Base-by-base conservation (phyloP, 2,797 vertebrate species). In the Anguilla obscura region DNA sequence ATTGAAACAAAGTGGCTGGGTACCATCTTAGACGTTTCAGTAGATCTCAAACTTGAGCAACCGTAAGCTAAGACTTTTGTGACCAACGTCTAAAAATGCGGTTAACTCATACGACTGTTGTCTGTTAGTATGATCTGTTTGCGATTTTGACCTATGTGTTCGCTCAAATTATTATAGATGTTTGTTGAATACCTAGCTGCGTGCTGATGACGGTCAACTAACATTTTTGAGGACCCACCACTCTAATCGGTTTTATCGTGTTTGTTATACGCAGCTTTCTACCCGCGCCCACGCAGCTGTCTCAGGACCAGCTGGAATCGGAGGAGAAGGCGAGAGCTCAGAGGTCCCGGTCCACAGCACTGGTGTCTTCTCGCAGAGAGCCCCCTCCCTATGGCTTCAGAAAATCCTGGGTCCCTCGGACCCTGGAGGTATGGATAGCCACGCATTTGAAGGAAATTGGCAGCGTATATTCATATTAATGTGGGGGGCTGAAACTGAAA, bases 251-350 rank as follows among this genome's bases (percentile, higher is more conserved):
- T 1, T 21, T 18, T 36, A 2, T 45, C 2, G 52, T 74, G 12
- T 40, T 45, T 85, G 74, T 91, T 84, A 84, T 89, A 3, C 90
- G 16, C 87, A 99, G 99, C 93, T 98, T 99, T 95, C 94, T 99
- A 91, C 99, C 98, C 87, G 96, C 97, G 89, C 98, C 98, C 76
- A 99, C 97, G 36, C 99, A 99, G 95, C 95, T 99, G 86, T 99
- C 99, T 58, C 98, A 99, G 93, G 98, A 99, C 94, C 98, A 99
- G 94, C 94, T 99, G 82, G 98, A 99, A 92, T 96, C 97, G 36
- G 99, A 99, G 91, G 98, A 99, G 93, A 96, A 94, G 88, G 91
- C 96, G 63, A 95, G 97, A 91, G 96, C 97, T 24, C 97, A 98
- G 92, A 96, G 96, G 90, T 97, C 97, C 7, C 96, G 96, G 82